Evolutionary conservation across 92 coral and sea anemone species (phyloP), one percentile per base, ranked within the genome.

Genomic region (Parazoanthus darwini): DNA sequence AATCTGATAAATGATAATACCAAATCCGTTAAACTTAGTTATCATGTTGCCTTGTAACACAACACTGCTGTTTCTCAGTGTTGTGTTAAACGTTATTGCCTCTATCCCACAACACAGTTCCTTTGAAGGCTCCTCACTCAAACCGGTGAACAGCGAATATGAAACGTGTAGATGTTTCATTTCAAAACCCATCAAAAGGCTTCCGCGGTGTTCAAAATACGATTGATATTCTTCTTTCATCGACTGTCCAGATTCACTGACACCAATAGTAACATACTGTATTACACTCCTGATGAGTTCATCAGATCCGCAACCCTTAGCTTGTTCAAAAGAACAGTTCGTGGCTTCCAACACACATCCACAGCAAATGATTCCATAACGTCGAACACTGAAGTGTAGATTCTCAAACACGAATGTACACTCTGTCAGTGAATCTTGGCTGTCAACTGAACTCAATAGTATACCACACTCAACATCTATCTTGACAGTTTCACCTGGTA

Each of bases 371-470:
- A 82, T 35, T 2, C 86, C 56, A 38, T 5, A 0, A 9, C 0
- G 0, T 37, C 29, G 43, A 18, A 66, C 26, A 11, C 4, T 23
- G 43, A 82, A 29, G 23, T 38, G 38, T 8, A 82, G 39, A 39
- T 82, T 82, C 16, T 82, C 86, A 5, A 82, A 58, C 76, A 82
- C 10, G 65, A 29, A 82, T 0, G 39, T 82, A 39, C 63, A 11
- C 42, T 18, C 77, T 9, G 20, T 51, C 23, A 25, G 25, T n/a
- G 63, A 42, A 1, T 42, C 38, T 38, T 38, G 29, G 26, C 39
- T n/a, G 8, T 3, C 59, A 4, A 1, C 39, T 0, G 63, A 38
- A 23, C 77, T 25, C 43, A 82, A 26, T 4, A 66, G 5, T 67
- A 82, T 15, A 5, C 38, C 77, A 43, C 25, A 5, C 77, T 82